Conservation (phyloP, 2,888 invertebrate genomes). For the Trichogramma evanescens region DNA sequence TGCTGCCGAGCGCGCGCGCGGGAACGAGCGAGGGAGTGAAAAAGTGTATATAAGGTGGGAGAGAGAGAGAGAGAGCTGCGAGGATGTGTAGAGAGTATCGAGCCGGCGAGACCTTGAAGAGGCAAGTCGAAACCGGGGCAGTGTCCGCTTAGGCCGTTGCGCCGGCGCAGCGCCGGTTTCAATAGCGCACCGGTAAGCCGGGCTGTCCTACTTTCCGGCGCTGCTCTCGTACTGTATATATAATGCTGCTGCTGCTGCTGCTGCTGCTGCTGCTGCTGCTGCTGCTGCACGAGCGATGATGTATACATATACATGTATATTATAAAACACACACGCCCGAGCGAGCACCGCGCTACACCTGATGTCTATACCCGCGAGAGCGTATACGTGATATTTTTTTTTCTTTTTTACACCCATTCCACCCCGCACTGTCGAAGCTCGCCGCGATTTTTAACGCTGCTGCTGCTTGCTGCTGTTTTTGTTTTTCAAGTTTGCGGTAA, state of each 20-base stretch:
- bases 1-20: not conserved
- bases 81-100: slow-evolving; percentile 9
- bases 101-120: slow-evolving; percentile 40
- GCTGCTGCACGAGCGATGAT: not conserved
- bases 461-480: not conserved
- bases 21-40: not conserved
- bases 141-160: slow-evolving; percentile 35
- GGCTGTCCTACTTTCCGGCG: slow-evolving; percentile 35
- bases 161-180: slow-evolving; percentile 32
- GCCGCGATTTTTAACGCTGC: not conserved
- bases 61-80: not conserved
- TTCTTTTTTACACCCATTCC: not conserved
- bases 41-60: not conserved
- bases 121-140: slow-evolving; percentile 43
- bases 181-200: slow-evolving; percentile 27
- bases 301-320: too few relatives aligned
- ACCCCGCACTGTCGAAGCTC: not conserved
- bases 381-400: too few relatives aligned
- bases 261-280: slow-evolving; percentile 17
- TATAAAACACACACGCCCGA: too few relatives aligned
- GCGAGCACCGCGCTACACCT: too few relatives aligned
- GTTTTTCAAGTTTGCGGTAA: not conserved
- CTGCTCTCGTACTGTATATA: not conserved
- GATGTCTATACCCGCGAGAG: too few relatives aligned
- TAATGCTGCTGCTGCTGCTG: slow-evolving; percentile 1